A percentile compares a stretch with the other conserved stretches of the same genome.
phyloP scores from a whole-genome alignment of 2,888 invertebrate genomes.

The Heliothis peltigera region DNA sequence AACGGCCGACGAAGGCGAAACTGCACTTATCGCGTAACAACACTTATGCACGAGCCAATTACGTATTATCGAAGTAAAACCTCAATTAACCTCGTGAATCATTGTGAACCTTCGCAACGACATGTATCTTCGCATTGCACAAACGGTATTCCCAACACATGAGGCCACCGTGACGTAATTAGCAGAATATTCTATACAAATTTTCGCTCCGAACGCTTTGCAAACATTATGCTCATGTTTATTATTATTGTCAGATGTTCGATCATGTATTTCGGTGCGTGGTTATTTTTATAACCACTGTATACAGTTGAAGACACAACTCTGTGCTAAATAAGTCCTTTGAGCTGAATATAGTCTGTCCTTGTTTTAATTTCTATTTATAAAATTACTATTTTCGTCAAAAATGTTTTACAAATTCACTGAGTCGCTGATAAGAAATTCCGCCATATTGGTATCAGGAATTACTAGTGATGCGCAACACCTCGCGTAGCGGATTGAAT shows the following conservation, averaged over 20 bases:
- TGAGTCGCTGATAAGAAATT: constrained; percentile 61
- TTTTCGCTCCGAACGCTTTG: constrained; percentile 59
- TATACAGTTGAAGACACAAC: constrained; percentile 54
- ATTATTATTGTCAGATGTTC: constrained; percentile 70
- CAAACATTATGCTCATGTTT: constrained; percentile 68
- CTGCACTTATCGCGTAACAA: constrained; percentile 58
- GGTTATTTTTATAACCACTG: constrained; percentile 45
- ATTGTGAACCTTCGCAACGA: constrained; percentile 64
- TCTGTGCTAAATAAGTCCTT: constrained; percentile 48
- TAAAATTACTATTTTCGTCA: constrained; percentile 56
- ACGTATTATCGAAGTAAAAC: constrained; percentile 61
- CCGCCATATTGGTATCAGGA: constrained; percentile 69
- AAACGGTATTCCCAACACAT: constrained; percentile 65
- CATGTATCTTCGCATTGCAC: constrained; percentile 58
- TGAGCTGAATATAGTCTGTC: constrained; percentile 52
- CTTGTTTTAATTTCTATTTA: constrained; percentile 59
- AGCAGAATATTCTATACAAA: constrained; percentile 59
- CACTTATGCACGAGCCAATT: constrained; percentile 61
- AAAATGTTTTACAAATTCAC: constrained; percentile 43
- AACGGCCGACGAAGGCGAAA: constrained; percentile 69
- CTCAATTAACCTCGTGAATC: constrained; percentile 81
- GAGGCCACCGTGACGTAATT: constrained; percentile 71
- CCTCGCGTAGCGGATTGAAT: neutral
- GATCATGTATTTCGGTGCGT: constrained; percentile 45
- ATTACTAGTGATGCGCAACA: constrained; percentile 29